Evolutionary conservation across 2,888 invertebrate genomes (phyloP).

Genomic region (Lordiphosa andalusiaca): DNA sequence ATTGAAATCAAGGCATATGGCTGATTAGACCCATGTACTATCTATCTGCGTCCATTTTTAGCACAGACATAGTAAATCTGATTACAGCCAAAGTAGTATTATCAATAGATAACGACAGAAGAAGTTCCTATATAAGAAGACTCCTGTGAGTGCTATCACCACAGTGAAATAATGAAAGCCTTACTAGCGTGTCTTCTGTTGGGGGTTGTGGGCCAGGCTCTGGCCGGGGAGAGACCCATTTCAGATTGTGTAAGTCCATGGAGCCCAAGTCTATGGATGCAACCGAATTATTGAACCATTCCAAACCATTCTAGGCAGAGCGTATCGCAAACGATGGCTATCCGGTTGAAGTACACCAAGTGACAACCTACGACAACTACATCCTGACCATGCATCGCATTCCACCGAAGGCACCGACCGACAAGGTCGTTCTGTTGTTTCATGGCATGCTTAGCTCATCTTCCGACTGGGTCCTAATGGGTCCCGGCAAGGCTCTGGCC

Average conservation of each 20-base stretch:
- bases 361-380: conserved; percentile 90
- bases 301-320: conserved; percentile 48
- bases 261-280: not conserved
- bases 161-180: conserved; percentile 35
- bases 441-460: conserved; percentile 73
- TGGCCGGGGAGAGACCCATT: conserved; percentile 55
- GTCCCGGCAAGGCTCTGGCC: conserved; percentile 64
- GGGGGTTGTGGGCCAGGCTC: conserved; percentile 31
- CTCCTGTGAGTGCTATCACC: not conserved
- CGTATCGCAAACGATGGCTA: conserved; percentile 81
- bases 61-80: conserved; percentile 30
- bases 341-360: conserved; percentile 85
- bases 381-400: conserved; percentile 91
- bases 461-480: conserved; percentile 69
- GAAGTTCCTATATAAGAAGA: conserved; percentile 43
- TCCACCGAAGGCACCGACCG: conserved; percentile 80
- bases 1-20: conserved; percentile 35
- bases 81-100: conserved; percentile 16
- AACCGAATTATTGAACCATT: no score
- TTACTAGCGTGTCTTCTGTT: conserved; percentile 35
- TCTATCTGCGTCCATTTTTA: conserved; percentile 18
- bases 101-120: conserved; percentile 45
- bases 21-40: conserved; percentile 41
- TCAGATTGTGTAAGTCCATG: conserved; percentile 67
- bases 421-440: conserved; percentile 64